Evolutionary conservation across 1,140 invertebrate genomes (phyloP), one percentile per base, ranked within the genome.

Genomic region (Drosophila chauvacae): DNA sequence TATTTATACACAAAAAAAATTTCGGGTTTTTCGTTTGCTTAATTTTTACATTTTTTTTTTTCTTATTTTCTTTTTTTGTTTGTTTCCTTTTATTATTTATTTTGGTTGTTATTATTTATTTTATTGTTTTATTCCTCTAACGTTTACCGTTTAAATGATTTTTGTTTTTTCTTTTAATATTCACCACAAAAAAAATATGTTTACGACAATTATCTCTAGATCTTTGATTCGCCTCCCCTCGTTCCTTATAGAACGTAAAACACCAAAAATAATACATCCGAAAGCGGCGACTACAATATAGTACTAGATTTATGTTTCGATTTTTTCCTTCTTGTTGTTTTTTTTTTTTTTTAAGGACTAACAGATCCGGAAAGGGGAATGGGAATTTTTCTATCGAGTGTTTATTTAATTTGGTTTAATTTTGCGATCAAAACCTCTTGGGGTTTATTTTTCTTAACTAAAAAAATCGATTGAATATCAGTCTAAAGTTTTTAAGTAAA

Each of bases 1-100:
- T 72, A 71, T 72, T 72, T 72, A 78, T 71, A 71, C 58, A 78
- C 61, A 78, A 78, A 78, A 72, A 72, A 84, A 84, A 83, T 30
- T 2, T 7, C 20, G 16, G 47, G 7, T 37, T 55, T 35, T 55
- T 80, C 7, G 0, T 68, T 72, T 56, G 44, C 51, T 65, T 63
- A 56, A 57, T 37, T 66, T 50, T 60, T 39, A 62, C 53, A 26
- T 37, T 51, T 61, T 39, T 45, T 60, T 70, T 42, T 13, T 33
- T 42, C 33, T 41, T n/a, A 13, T 4, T 9, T 9, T 14, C 7
- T 37, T 59, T 45, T 45, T 35, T 45, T 44, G 20, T 42, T 30
- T 0, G 9, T 11, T 33, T 33, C 3, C 0, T 26, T 7, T 13
- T 28, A 14, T 10, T 28, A 47, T 61, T 51, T 18, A 18, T 33